Conservation (phyloP, 1,140 invertebrate species). For the Mactra quadrangularis region DNA sequence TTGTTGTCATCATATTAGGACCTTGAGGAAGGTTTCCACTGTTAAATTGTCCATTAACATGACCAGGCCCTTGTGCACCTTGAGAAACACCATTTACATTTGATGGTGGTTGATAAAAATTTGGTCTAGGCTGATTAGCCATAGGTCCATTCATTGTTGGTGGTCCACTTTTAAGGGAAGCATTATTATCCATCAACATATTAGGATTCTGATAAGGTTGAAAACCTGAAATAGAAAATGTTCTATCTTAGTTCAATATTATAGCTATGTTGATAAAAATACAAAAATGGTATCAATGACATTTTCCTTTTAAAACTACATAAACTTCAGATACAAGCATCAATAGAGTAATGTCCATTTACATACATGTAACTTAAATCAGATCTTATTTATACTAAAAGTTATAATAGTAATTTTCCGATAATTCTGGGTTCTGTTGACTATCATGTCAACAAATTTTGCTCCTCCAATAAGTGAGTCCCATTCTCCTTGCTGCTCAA, state of each 20-base stretch:
- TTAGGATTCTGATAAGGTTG: background rate
- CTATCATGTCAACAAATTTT: too few species aligned
- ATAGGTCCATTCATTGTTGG: constrained; percentile 15
- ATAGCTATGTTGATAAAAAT: background rate
- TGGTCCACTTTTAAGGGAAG: constrained; percentile 11
- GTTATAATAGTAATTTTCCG: too few species aligned
- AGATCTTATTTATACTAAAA: too few species aligned
- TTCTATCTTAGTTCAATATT: background rate
- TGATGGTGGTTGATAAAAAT: constrained; percentile 10
- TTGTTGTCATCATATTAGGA: background rate
- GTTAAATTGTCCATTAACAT: background rate
- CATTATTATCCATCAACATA: background rate
- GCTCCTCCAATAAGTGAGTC: too few species aligned
- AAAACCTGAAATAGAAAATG: constrained; percentile 12
- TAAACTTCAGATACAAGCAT: background rate
- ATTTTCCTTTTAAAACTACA: background rate
- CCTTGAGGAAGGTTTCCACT: constrained; percentile 3
- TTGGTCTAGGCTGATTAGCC: background rate
- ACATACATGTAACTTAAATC: too few species aligned
- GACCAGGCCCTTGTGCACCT: constrained; percentile 2
- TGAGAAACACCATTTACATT: constrained; percentile 31
- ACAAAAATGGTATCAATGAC: background rate
- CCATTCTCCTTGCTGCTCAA: too few species aligned
- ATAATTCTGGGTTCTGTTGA: too few species aligned
- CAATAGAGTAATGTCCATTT: background rate